Evolutionary conservation across 92 coral and sea anemone genomes (phyloP), one percentile per base, ranked within the genome.

Genomic region (Porites lobata): DNA sequence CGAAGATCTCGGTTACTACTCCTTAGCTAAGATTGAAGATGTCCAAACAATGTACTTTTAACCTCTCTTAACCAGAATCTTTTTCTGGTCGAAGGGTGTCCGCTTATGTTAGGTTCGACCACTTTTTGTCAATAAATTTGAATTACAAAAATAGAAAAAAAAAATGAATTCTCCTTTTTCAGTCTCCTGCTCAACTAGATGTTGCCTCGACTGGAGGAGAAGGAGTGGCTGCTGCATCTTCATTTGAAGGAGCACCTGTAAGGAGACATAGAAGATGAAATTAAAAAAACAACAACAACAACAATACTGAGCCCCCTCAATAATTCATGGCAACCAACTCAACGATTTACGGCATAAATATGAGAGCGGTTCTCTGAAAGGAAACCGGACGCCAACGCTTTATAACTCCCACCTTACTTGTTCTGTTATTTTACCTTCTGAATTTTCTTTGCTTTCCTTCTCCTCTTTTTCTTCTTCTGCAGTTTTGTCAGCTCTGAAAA

Each of bases 401-500:
- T 13, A 43, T 14, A 52, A n/a, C 61, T n/a, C 10, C 15, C 17
- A 78, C 6, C 43, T 38, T 58, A 19, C 21, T 43, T 20, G 43
- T 73, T 14, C 76, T 4, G 47, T 51, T 15, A 13, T 50, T 24
- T 26, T 19, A 81, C 85, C 85, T 86, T 57, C 87, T 9, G 87
- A 17, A 17, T 64, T 72, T 59, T 83, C 88, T 67, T 88, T 95
- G 65, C 89, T 92, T 78, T 93, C 93, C 62, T 92, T 96, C 80
- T 96, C 99, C 65, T 96, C 99, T 75, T 94, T 95, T 91, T 97
- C 99, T 83, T 97, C 99, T n/a, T 92, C 93, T 4, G 98, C 99
- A 22, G 98, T 97, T 83, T 95, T 97, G 91, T 97, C 99, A 29
- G 99, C 99, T 54, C 98, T 93, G 90, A 97, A 97, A 95, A 97